phyloP scores from a whole-genome alignment of 2,888 invertebrate genomes.

The Chrysodeixis includens region DNA sequence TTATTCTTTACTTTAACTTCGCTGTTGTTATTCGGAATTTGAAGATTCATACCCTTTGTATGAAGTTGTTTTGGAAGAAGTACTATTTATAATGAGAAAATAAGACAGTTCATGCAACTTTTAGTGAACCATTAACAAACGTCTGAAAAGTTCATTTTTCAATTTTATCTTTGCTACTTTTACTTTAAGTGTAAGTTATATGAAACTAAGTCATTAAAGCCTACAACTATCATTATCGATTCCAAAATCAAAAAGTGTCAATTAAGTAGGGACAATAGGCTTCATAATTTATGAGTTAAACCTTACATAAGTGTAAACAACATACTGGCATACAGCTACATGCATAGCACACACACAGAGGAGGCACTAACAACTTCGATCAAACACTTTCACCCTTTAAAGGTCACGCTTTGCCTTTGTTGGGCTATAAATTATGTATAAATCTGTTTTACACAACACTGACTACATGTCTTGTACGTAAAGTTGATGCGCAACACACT shows the following conservation, averaged over 20 bases:
- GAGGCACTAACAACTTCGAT: conserved; percentile 49
- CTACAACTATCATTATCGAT: too few species aligned
- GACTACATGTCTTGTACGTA: conserved; percentile 14
- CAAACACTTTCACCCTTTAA: conserved; percentile 43
- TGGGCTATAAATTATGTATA: conserved; percentile 34
- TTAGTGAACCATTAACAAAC: neutral
- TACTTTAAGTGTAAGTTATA: neutral
- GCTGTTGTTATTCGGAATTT: conserved; percentile 32
- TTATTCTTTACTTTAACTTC: conserved; percentile 45
- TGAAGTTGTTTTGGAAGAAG: conserved; percentile 7
- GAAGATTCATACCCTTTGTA: conserved; percentile 18
- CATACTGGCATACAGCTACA: conserved; percentile 10
- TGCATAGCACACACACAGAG: conserved; percentile 9
- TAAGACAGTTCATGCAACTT: neutral
- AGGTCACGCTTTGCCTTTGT: conserved; percentile 41
- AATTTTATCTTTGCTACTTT: neutral
- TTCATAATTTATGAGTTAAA: neutral
- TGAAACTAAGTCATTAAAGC: neutral
- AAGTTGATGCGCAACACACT: conserved; percentile 11
- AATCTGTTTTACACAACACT: conserved; percentile 22
- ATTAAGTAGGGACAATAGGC: neutral
- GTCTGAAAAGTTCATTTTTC: neutral
- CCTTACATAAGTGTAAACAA: conserved; percentile 9
- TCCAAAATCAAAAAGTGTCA: too few species aligned
- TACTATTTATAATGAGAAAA: neutral